Evolutionary conservation across 2,797 vertebrate genomes (phyloP).

Genomic region (Lagorchestes hirsutus): DNA sequence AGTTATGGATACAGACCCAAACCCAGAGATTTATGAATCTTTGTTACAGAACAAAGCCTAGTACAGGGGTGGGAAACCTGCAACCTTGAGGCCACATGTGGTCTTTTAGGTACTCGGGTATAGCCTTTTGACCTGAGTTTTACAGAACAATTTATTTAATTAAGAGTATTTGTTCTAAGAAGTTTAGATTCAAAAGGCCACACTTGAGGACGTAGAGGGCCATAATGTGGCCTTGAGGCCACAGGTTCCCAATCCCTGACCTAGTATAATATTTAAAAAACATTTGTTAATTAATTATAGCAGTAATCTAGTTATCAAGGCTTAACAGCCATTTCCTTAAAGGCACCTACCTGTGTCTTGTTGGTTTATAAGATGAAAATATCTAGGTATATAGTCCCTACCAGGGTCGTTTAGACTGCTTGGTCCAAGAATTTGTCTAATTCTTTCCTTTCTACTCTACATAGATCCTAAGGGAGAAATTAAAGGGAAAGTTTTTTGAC

Average conservation of each 20-base stretch:
- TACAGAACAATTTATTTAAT: no score
- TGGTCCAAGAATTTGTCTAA: slow-evolving; percentile 22
- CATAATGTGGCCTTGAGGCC: no score
- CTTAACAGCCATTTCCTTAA: not conserved
- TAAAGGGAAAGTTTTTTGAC: slow-evolving; percentile 35
- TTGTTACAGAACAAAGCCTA: not conserved
- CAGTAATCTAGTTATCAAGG: not conserved
- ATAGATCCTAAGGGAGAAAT: slow-evolving; percentile 35
- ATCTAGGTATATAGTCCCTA: not conserved
- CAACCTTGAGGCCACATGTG: no score
- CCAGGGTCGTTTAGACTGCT: not conserved
- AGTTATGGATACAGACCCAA: not conserved
- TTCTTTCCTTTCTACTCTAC: slow-evolving; percentile 23
- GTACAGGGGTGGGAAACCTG: no score
- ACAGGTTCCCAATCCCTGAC: no score
- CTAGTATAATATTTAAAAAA: not conserved
- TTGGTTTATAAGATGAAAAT: not conserved
- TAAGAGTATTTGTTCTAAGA: no score
- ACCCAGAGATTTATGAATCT: not conserved
- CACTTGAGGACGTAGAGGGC: no score
- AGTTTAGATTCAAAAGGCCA: no score
- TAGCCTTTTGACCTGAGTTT: no score
- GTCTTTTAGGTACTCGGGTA: no score
- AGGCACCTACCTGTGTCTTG: not conserved
- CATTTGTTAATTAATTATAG: not conserved